Base-by-base conservation (phyloP, 2,888 invertebrate species). In the Hofmannophila pseudospretella region DNA sequence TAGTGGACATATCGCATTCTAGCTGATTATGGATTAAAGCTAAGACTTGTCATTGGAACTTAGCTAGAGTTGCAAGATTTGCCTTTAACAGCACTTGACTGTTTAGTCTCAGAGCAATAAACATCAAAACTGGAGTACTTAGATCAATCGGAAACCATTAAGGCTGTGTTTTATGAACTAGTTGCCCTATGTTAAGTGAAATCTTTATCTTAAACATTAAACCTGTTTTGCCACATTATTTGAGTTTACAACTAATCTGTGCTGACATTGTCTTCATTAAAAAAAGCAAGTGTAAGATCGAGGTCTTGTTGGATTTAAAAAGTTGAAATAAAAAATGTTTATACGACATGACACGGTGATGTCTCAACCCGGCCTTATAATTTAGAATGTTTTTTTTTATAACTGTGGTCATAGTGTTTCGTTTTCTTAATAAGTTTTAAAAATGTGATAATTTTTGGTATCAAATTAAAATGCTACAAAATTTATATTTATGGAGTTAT, bases 81-180 rank as follows among this genome's bases (percentile, higher is more conserved):
- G 27, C 27, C 12, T 10, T 5, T 11, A 27, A 3, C 11, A 4
- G 5, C 11, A 10, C 4, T 10, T 27, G 5, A 7, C 10, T n/a
- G 10, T 27, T 27, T 7, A 27, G 7, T 12, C 11, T 11, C 1
- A 5, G 4, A 11, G 10, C 11, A 2, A 5, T 12, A 11, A 9
- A 26, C 9, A 26, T 9, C 7, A 1, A 27, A 12, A 27, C 11
- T 11, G 1, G 27, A 12, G 27, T 27, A 11, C 23, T 36, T 9
- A 45, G 42, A 48, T 51, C 32, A 44, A 49, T 48, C 47, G 39
- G 28, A 8, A 38, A 31, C 40, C 42, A 48, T 49, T 49, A 49
- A 48, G 48, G 44, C 43, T 45, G 3, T 47, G 47, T 38, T 49
- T 45, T 50, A 39, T 34, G 34, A 34, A 32, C 19, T 22, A 35